A percentile compares a stretch with the other conserved stretches of the same genome.
Evolutionary conservation across 2,797 vertebrate genomes (phyloP).

Genomic region (Paedocypris micromegethes): DNA sequence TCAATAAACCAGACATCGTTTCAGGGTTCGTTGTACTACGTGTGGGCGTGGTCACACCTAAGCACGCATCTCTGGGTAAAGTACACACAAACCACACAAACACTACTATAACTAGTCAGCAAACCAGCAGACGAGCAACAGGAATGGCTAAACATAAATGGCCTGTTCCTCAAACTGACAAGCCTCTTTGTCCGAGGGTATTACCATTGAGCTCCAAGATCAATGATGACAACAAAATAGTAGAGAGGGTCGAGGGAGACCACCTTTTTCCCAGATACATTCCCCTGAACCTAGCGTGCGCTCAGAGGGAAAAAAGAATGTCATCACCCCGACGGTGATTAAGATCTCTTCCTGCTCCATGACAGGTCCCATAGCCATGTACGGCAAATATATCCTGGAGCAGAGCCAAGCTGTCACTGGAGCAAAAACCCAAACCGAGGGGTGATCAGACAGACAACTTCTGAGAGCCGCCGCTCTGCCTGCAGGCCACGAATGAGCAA

Average conservation of each 20-base stretch:
- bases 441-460: conserved; percentile 30
- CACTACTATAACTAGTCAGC: conserved; percentile 7
- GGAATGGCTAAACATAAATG: conserved; percentile 1
- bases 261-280: conserved; percentile 38
- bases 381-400: conserved; percentile 52
- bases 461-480: conserved; percentile 5
- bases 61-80: no score
- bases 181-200: conserved; percentile 17
- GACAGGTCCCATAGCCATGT: conserved; percentile 46
- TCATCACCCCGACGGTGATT: conserved; percentile 49
- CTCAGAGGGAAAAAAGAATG: conserved; percentile 49
- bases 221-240: conserved; percentile 24
- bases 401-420: conserved; percentile 42
- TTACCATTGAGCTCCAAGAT: conserved; percentile 28
- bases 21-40: no score
- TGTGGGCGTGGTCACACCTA: no score
- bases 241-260: conserved; percentile 18
- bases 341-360: conserved; percentile 52
- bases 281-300: conserved; percentile 36
- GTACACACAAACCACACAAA: no score
- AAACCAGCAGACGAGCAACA: conserved; percentile 10
- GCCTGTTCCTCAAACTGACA: conserved; percentile 24
- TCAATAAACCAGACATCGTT: no score
- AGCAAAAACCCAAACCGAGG: conserved; percentile 35
- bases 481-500: conserved; percentile 24